These are phyloP conservation scores for Tauraco erythrolophus DNA, from an alignment of 2,113 vertebrate genomes.

Conservation along the genomic window DNA sequence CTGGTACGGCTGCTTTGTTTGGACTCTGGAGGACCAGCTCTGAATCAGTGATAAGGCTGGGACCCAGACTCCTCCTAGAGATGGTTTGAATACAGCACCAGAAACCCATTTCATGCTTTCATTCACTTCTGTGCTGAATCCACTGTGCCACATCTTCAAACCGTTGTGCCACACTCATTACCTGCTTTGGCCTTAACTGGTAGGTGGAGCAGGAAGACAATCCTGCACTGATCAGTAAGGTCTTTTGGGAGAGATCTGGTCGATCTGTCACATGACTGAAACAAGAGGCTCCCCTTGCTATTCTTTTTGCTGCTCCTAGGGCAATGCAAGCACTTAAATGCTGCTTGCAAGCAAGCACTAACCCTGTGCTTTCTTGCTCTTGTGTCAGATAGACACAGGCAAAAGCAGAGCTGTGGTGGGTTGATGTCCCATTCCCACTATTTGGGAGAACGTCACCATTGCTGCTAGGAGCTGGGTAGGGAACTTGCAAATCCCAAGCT, in stretches of 20 bases:
- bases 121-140: conserved; percentile 1
- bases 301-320: background rate
- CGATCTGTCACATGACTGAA: background rate
- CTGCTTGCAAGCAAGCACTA: background rate
- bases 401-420: background rate
- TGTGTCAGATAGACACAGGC: background rate
- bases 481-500: background rate
- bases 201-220: conserved; percentile 25
- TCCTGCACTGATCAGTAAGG: background rate
- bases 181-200: conserved; percentile 14
- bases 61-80: background rate
- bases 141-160: background rate
- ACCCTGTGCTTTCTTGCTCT: background rate
- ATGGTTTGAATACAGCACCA: conserved; percentile 3
- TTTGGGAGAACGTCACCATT: background rate
- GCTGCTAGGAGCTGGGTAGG: background rate
- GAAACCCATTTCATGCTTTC: background rate
- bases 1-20: background rate
- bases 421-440: background rate
- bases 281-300: background rate
- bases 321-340: background rate
- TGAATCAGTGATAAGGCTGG: background rate
- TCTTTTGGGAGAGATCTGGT: background rate
- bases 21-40: background rate
- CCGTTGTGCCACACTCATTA: background rate